Percentiles rank a stretch among this genome's conserved stretches.
These are phyloP conservation scores for Merops nubicus DNA, from an alignment of 2,113 vertebrate species.

Conservation along the genomic window DNA sequence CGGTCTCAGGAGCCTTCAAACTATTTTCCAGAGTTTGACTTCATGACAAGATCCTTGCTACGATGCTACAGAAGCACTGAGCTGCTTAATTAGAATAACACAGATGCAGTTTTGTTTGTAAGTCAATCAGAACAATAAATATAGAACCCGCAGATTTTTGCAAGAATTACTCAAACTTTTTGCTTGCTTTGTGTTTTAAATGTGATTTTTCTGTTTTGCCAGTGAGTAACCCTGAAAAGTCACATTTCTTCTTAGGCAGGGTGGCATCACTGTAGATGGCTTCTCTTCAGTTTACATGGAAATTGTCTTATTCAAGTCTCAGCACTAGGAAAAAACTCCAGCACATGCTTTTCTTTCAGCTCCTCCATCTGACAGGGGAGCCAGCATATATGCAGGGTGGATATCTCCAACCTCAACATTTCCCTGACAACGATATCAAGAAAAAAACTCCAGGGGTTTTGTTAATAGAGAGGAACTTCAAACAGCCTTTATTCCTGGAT, in stretches of 20 bases:
- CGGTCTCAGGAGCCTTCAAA: conserved; percentile 59
- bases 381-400: neutral
- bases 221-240: neutral
- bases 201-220: neutral
- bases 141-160: neutral
- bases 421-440: neutral
- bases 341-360: neutral
- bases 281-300: neutral
- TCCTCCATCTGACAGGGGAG: neutral
- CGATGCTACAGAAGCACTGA: neutral
- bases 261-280: rapidly evolving
- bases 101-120: neutral
- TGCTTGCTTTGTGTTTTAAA: neutral
- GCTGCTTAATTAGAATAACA: conserved; percentile 58
- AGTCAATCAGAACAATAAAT: conserved; percentile 47
- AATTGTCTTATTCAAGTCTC: neutral
- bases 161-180: neutral
- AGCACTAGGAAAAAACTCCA: neutral
- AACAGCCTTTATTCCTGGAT: neutral
- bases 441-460: conserved; percentile 38
- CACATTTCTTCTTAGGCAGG: neutral
- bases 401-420: conserved; percentile 25
- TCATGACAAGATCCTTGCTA: conserved; percentile 48
- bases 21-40: conserved; percentile 55
- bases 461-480: conserved; percentile 50